Evolutionary conservation across 2,113 vertebrate species (phyloP).

Genomic region (Carassius gibelio): DNA sequence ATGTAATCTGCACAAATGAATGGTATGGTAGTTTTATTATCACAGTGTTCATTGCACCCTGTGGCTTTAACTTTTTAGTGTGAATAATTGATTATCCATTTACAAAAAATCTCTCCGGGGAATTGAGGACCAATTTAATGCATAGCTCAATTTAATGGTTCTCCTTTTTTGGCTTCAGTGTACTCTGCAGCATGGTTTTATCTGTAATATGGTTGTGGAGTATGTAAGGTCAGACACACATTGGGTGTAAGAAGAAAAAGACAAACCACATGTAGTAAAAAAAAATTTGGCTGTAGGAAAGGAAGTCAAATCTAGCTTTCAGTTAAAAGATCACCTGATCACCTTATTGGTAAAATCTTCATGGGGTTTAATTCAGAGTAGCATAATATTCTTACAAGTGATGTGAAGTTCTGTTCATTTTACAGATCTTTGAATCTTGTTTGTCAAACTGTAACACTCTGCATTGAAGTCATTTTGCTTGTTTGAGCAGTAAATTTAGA

Average conservation of each 20-base stretch:
- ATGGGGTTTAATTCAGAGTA: no score
- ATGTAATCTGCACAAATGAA: neutral
- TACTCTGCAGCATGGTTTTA: neutral
- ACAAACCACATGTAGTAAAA: neutral
- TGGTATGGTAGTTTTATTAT: neutral
- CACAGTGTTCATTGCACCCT: neutral
- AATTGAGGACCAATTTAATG: constrained; percentile 29
- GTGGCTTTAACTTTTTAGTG: constrained; percentile 21
- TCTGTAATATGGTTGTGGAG: neutral
- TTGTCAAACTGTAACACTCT: neutral
- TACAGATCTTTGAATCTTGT: neutral
- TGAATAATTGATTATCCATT: constrained; percentile 41
- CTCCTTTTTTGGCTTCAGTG: constrained; percentile 20
- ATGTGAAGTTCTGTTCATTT: no score
- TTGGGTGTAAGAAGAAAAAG: neutral
- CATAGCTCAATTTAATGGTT: constrained; percentile 14
- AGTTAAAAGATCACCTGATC: neutral
- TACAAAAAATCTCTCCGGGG: constrained; percentile 30
- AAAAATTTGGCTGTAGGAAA: neutral
- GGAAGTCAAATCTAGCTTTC: neutral
- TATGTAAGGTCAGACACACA: constrained; percentile 7
- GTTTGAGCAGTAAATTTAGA: no score
- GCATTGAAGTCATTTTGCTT: no score
- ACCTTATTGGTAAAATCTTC: no score
- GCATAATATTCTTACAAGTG: no score